Conservation (phyloP, 2,888 invertebrate species). For the Cephalotes varians region DNA sequence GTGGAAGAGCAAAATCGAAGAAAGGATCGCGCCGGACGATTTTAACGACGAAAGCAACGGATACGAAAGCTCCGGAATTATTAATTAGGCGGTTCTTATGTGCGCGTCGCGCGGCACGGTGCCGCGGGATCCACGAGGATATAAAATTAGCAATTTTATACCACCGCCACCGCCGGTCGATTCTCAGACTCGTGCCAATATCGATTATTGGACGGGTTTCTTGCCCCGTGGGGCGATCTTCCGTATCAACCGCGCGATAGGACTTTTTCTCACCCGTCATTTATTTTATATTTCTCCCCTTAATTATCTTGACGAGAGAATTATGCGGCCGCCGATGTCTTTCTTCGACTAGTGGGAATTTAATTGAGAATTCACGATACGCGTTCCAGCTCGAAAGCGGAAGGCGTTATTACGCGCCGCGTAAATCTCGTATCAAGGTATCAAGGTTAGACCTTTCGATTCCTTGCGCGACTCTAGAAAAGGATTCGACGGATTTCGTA, state of each 20-base stretch:
- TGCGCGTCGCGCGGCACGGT: slow-evolving; percentile 44
- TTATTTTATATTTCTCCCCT: slow-evolving; percentile 54
- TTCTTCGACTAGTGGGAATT: slow-evolving; percentile 31
- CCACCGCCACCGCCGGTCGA: slow-evolving; percentile 63
- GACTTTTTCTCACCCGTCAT: slow-evolving; percentile 49
- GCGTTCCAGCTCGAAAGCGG: background rate
- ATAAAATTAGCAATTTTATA: slow-evolving; percentile 84
- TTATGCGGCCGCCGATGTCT: slow-evolving; percentile 36
- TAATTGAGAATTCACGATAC: slow-evolving; percentile 9
- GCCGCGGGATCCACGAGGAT: slow-evolving; percentile 63
- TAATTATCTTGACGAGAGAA: slow-evolving; percentile 51
- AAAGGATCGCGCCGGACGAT: slow-evolving; percentile 69
- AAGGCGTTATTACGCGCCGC: background rate
- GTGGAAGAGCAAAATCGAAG: slow-evolving; percentile 60
- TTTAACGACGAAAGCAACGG: slow-evolving; percentile 79
- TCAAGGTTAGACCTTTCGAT: slow-evolving; percentile 7
- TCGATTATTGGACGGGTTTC: slow-evolving; percentile 77
- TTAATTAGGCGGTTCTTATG: slow-evolving; percentile 80
- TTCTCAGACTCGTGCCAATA: slow-evolving; percentile 81
- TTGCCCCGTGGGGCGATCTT: slow-evolving; percentile 46
- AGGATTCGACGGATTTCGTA: slow-evolving; percentile 45
- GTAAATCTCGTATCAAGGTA: background rate
- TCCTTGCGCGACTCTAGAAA: slow-evolving; percentile 41
- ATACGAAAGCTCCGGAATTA: slow-evolving; percentile 77
- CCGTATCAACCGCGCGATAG: slow-evolving; percentile 54